Percentiles rank a stretch among this genome's conserved stretches.
Evolutionary conservation across 2,797 vertebrate genomes (phyloP).

Genomic region (Darevskia mixta): DNA sequence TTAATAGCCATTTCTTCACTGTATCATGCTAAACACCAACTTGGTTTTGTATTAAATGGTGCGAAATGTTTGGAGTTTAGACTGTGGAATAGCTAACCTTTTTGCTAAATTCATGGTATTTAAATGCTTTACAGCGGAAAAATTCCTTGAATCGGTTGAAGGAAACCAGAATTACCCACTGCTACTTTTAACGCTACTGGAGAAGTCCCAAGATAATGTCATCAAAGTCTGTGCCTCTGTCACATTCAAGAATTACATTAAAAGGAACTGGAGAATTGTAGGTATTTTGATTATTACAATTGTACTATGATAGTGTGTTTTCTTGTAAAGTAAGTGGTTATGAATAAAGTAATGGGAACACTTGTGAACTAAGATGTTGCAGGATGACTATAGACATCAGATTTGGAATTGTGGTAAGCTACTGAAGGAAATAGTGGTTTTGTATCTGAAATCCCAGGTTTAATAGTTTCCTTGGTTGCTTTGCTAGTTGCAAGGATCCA

Average conservation of each 20-base stretch:
- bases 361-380: not conserved
- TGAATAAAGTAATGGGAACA: not conserved
- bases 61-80: fast-evolving
- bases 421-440: not conserved
- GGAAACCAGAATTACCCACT: conserved; percentile 95
- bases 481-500: not conserved
- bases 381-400: not conserved
- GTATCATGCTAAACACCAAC: not conserved
- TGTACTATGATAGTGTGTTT: not conserved
- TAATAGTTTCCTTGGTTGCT: not conserved
- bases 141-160: conserved; percentile 97
- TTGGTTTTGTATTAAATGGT: not conserved
- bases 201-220: conserved; percentile 96
- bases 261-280: conserved; percentile 99
- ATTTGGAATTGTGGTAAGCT: not conserved
- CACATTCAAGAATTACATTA: conserved; percentile 99
- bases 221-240: conserved; percentile 97
- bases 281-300: conserved; percentile 77
- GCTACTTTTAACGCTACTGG: conserved; percentile 91
- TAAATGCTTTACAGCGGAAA: conserved; percentile 87
- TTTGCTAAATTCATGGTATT: conserved; percentile 7
- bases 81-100: not conserved
- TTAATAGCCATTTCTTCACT: not conserved
- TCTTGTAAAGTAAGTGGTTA: not conserved
- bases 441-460: not conserved